Evolutionary conservation across 2,888 invertebrate species (phyloP), one percentile per base, ranked within the genome.

Genomic region (Chloroclysta siterata): DNA sequence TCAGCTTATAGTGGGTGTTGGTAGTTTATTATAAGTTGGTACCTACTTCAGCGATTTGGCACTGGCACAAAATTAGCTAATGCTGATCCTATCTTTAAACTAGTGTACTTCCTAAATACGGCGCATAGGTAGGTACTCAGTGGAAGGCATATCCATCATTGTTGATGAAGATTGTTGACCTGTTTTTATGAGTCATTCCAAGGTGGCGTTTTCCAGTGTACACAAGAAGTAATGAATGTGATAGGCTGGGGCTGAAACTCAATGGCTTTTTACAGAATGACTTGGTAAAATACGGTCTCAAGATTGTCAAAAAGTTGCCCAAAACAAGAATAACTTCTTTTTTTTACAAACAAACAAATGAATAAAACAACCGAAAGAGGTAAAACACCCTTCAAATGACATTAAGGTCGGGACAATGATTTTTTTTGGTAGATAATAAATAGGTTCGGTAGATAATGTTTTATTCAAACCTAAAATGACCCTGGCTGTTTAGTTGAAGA

Each of bases 71-170:
- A 61, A 65, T 62, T 62, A 59, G 65, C 62, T 59, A 55, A 62
- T 55, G 46, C 52, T 51, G 42, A 15, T 55, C 50, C 57, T 65
- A 68, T 66, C 59, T 57, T 60, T 64, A 64, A 51, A 60, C 52
- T 41, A 56, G 53, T 46, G 15, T 60, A 64, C 63, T 70, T 70
- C 68, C 63, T 63, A 64, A 65, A 67, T 60, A 56, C 53, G 46
- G 57, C 10, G 51, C 46, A 39, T 15, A 47, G n/a, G n/a, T n/a
- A n/a, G n/a, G n/a, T n/a, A n/a, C n/a, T n/a, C 54, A 28, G 60
- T 56, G 47, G 53, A 53, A 62, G 62, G 53, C 33, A 53, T 17
- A 55, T 60, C 54, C 54, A 53, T 60, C 48, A 60, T 51, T 0
- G 17, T 47, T 60, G 55, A 64, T 42, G 47, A 28, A 54, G 55